A percentile compares a stretch with the other conserved stretches of the same genome.
Evolutionary conservation across 2,113 vertebrate genomes (phyloP).

Genomic region (Neotragus moschatus): DNA sequence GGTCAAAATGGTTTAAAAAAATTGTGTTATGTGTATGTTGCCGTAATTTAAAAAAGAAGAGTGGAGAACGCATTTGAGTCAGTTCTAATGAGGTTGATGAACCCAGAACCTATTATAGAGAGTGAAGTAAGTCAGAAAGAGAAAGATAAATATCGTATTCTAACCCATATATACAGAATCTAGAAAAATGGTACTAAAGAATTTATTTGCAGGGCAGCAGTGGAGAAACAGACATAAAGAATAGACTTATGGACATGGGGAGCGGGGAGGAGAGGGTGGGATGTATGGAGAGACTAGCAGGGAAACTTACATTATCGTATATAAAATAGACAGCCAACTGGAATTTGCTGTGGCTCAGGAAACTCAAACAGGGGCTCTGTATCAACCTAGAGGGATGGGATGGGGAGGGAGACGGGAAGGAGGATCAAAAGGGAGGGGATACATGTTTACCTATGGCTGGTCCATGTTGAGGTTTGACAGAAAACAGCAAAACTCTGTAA

Average conservation of each 20-base stretch:
- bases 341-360: background rate
- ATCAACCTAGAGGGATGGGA: background rate
- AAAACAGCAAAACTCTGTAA: background rate
- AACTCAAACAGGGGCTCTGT: background rate
- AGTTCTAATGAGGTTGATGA: background rate
- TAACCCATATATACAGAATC: background rate
- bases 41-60: background rate
- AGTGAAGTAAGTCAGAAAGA: background rate
- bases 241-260: background rate
- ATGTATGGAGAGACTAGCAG: rapidly evolving
- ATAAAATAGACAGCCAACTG: background rate
- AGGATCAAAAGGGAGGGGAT: background rate
- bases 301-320: background rate
- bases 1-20: background rate
- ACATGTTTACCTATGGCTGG: background rate
- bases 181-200: background rate
- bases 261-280: rapidly evolving
- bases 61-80: background rate
- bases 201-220: background rate
- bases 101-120: background rate
- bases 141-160: background rate
- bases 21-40: background rate
- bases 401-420: background rate
- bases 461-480: background rate
- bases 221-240: background rate